Percentiles rank a stretch among this genome's conserved stretches.
phyloP scores from a whole-genome alignment of 35 echinoderm and acorn worm species.

The Stichopus chloronotus region DNA sequence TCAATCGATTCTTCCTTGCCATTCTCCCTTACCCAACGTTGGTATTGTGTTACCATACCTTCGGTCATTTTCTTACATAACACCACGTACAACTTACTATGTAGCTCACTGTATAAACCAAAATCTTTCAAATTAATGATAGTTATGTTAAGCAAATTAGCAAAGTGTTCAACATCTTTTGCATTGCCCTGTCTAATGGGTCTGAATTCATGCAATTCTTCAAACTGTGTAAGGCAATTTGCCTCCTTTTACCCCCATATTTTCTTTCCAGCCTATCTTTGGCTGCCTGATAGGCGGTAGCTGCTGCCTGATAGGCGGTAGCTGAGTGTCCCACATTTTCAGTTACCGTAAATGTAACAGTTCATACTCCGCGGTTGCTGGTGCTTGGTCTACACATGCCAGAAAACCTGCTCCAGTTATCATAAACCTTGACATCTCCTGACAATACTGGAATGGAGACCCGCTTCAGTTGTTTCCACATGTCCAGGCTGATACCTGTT shows the following conservation, averaged over 20 bases:
- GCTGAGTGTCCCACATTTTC: too few species aligned
- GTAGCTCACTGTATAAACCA: not conserved
- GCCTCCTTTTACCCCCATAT: too few species aligned
- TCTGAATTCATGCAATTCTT: too few species aligned
- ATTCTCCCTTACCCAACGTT: conserved; percentile 23
- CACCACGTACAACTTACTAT: not conserved
- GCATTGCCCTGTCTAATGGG: not conserved
- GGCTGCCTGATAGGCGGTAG: too few species aligned
- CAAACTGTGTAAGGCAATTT: too few species aligned
- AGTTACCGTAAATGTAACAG: too few species aligned
- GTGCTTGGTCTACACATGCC: too few species aligned
- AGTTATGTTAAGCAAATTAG: not conserved
- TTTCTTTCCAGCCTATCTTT: too few species aligned
- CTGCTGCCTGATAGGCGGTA: too few species aligned
- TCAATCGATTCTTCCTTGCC: not conserved
- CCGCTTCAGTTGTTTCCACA: conserved; percentile 57
- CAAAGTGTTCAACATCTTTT: not conserved
- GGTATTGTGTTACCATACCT: not conserved
- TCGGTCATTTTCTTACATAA: not conserved
- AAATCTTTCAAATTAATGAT: conserved; percentile 27
- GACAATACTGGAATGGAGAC: conserved; percentile 50
- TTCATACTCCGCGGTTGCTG: too few species aligned
- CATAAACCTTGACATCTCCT: conserved; percentile 24
- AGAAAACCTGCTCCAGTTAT: conserved; percentile 45
- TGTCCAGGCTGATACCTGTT: not conserved